Conservation (phyloP, 2,888 invertebrate genomes). For the Pelosia muscerda region DNA sequence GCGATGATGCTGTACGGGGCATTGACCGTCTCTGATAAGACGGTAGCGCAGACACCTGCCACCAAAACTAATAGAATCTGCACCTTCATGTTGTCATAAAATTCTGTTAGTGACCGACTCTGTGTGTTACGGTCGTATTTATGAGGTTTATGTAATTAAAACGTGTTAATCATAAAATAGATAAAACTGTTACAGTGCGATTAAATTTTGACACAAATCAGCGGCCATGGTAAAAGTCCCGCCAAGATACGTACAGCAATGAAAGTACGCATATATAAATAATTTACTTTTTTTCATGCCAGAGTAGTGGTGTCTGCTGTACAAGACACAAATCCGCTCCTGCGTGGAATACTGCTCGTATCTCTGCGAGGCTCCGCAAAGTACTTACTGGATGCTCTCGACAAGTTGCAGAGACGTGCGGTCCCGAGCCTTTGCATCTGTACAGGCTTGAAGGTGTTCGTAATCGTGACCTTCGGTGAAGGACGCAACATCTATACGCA, state of each 20-base stretch:
- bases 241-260: too few relatives aligned
- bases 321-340: too few relatives aligned
- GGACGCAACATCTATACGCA: too few relatives aligned
- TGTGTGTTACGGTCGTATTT: not conserved
- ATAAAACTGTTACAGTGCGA: not conserved
- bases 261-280: not conserved
- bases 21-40: not conserved
- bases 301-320: too few relatives aligned
- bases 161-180: not conserved
- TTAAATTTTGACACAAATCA: not conserved
- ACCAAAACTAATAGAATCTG: not conserved
- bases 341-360: too few relatives aligned
- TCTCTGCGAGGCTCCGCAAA: too few relatives aligned
- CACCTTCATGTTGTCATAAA: not conserved
- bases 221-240: not conserved
- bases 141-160: not conserved
- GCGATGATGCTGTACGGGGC: conserved; percentile 3
- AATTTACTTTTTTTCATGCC: too few relatives aligned
- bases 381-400: too few relatives aligned
- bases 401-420: too few relatives aligned
- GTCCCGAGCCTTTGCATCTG: too few relatives aligned
- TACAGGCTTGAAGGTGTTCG: too few relatives aligned
- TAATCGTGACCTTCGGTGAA: too few relatives aligned
- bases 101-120: not conserved
- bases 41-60: not conserved